Conservation (phyloP, 2,797 vertebrate species). For the Erithacus rubecula region DNA sequence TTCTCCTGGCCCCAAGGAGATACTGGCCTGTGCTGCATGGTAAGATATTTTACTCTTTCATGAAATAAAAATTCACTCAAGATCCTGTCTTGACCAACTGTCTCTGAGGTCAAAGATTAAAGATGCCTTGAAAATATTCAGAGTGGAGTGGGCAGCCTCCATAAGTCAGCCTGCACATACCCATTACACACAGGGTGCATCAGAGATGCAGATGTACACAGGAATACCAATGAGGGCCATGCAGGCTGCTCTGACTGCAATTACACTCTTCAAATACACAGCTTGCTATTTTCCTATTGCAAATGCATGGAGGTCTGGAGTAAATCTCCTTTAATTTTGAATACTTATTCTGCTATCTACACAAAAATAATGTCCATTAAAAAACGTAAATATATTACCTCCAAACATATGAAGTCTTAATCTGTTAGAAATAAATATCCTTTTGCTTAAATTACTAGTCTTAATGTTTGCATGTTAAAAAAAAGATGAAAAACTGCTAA, state of each 20-base stretch:
- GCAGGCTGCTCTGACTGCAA: not conserved
- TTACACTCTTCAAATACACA: not conserved
- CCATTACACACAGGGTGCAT: not conserved
- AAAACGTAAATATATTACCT: not conserved
- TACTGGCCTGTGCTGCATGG: not conserved
- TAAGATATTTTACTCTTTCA: not conserved
- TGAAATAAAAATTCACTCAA: constrained; percentile 16
- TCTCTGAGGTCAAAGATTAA: constrained; percentile 33
- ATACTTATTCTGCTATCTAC: not conserved
- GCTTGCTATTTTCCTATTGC: not conserved
- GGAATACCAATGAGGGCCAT: not conserved
- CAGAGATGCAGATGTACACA: not conserved
- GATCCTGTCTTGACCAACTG: not conserved
- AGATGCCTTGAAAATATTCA: constrained; percentile 17
- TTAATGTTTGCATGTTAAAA: not conserved
- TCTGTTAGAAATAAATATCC: not conserved
- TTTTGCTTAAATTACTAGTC: not conserved
- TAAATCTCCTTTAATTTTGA: not conserved
- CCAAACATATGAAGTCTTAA: not conserved
- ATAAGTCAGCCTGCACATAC: not conserved
- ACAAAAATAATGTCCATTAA: not conserved
- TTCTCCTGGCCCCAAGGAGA: not conserved
- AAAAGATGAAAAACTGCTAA: not conserved
- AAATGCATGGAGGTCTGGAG: not conserved
- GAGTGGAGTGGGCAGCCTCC: not conserved